A percentile compares a stretch with the other conserved stretches of the same genome.
These are phyloP conservation scores for Gymnocheta viridis DNA, from an alignment of 2,888 invertebrate species.

Conservation along the genomic window DNA sequence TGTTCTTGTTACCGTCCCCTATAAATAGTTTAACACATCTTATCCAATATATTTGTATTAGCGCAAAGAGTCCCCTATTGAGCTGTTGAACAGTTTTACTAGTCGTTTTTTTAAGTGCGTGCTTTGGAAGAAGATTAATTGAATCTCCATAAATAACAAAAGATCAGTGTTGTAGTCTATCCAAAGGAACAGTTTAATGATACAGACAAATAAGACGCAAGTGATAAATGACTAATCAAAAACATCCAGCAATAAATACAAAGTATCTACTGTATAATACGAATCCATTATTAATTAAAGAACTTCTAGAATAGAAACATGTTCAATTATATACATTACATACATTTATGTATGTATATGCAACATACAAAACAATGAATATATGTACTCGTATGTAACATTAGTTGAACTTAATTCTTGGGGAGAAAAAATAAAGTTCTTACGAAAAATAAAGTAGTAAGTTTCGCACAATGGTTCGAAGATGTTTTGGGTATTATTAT, in stretches of 20 bases:
- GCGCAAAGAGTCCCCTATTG: not conserved
- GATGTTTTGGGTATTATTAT: too few species aligned
- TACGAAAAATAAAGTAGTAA: not conserved
- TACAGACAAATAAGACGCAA: not conserved
- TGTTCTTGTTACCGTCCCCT: slow-evolving; percentile 20
- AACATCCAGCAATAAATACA: not conserved
- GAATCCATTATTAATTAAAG: not conserved
- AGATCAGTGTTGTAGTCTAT: too few species aligned
- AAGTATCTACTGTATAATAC: not conserved
- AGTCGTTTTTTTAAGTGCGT: not conserved
- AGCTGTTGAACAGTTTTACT: not conserved
- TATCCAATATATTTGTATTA: not conserved
- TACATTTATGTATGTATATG: not conserved
- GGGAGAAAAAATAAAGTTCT: not conserved
- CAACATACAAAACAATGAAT: not conserved
- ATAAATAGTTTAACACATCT: slow-evolving; percentile 29
- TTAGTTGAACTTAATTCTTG: slow-evolving; percentile 29
- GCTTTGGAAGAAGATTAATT: not conserved
- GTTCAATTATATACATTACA: not conserved
- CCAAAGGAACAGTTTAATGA: not conserved
- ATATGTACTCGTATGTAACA: slow-evolving; percentile 17
- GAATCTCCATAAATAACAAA: not conserved
- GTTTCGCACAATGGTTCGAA: not conserved
- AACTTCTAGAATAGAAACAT: too few species aligned
- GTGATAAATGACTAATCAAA: not conserved